Evolutionary conservation across 2,888 invertebrate genomes (phyloP).

Genomic region (Apamea monoglypha): DNA sequence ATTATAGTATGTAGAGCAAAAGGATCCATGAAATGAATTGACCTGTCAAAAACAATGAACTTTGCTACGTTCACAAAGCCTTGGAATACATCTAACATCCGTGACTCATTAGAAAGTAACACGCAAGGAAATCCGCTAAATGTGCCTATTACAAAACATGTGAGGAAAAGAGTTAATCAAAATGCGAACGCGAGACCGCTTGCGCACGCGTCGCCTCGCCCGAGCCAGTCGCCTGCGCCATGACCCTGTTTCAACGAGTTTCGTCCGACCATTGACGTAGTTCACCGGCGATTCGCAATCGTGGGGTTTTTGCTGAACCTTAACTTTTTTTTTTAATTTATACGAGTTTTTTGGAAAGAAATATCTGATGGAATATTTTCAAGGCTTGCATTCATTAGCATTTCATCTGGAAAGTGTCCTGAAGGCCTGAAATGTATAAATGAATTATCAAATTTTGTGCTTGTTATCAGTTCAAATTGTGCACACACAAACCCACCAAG

Average conservation of each 20-base stretch:
- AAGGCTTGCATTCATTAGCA: slow-evolving; percentile 5
- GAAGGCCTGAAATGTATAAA: not conserved
- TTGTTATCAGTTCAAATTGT: not conserved
- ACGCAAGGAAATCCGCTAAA: slow-evolving; percentile 51
- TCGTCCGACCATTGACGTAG: slow-evolving; percentile 51
- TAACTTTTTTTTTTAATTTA: slow-evolving; percentile 26
- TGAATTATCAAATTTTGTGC: not conserved
- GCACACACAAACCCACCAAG: not conserved
- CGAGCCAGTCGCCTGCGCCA: slow-evolving; percentile 18
- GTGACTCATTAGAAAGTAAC: slow-evolving; percentile 47
- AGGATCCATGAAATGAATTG: not conserved
- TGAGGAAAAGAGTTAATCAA: slow-evolving; percentile 39
- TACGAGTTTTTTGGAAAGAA: slow-evolving; percentile 41
- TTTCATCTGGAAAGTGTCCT: not conserved
- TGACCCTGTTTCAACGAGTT: slow-evolving; percentile 58
- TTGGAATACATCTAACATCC: slow-evolving; percentile 35
- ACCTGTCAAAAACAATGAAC: not conserved
- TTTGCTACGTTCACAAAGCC: not conserved
- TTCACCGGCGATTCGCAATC: slow-evolving; percentile 42
- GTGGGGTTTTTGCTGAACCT: slow-evolving; percentile 41
- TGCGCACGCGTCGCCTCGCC: slow-evolving; percentile 51
- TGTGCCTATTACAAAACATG: slow-evolving; percentile 38
- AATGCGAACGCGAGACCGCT: slow-evolving; percentile 12
- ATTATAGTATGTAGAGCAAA: not conserved
- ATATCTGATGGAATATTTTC: not conserved